Evolutionary conservation across 2,888 invertebrate genomes (phyloP).

Genomic region (Euzophera pinguis): DNA sequence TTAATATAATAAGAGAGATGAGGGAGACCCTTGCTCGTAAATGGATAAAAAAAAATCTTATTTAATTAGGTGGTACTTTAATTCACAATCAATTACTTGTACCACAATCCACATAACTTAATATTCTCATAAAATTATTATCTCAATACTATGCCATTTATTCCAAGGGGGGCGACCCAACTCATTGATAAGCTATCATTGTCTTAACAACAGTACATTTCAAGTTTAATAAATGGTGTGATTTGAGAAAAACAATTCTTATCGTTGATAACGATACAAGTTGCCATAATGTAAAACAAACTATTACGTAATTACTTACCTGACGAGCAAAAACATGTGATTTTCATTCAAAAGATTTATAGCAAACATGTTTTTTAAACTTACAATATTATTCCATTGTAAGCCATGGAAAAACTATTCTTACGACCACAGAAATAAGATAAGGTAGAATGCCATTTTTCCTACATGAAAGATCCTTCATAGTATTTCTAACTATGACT

Average conservation of each 20-base stretch:
- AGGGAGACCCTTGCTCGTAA: no score
- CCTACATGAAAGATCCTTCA: no score
- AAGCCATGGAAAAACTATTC: no score
- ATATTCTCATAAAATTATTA: neutral
- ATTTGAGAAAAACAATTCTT: conserved; percentile 12
- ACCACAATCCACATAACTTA: neutral
- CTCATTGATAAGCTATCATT: neutral
- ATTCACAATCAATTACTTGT: no score
- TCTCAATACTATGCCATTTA: neutral
- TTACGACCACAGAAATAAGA: no score
- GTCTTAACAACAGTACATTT: neutral
- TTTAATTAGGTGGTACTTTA: no score
- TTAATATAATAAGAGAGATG: no score
- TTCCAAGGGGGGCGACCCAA: conserved; percentile 3
- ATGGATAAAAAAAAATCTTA: no score
- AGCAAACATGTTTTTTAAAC: no score
- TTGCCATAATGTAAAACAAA: neutral
- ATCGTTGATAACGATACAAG: conserved; percentile 10
- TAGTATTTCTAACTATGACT: no score
- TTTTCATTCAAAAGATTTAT: neutral
- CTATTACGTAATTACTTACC: neutral
- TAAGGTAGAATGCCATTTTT: no score
- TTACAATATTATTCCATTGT: no score
- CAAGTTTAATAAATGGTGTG: neutral
- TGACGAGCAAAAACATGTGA: neutral